Conservation (phyloP, 2,888 invertebrate genomes). For the Tinea pellionella region DNA sequence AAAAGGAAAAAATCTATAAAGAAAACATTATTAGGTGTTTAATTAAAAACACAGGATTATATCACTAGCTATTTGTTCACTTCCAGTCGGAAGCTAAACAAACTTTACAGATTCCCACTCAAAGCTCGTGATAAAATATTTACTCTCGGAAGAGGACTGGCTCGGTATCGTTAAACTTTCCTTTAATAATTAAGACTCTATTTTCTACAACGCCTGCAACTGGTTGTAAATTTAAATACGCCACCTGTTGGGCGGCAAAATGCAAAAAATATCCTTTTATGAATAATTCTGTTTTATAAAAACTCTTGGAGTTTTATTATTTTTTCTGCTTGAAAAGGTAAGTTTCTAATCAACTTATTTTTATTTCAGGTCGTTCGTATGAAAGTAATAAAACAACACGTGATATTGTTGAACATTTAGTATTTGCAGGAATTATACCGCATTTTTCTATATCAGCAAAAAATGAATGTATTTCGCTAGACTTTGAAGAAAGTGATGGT, state of each 20-base stretch:
- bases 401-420: background rate
- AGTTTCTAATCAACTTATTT: background rate
- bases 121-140: background rate
- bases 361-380: background rate
- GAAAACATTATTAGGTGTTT: background rate
- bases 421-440: background rate
- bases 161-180: background rate
- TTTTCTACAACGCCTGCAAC: background rate
- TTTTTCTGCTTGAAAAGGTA: background rate
- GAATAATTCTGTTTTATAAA: background rate
- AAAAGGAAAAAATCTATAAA: background rate
- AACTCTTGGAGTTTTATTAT: background rate
- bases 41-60: background rate
- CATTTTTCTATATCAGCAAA: background rate
- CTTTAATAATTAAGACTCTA: background rate
- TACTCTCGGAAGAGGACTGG: background rate
- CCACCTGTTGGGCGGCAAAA: background rate
- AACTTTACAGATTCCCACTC: background rate
- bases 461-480: background rate
- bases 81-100: background rate
- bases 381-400: background rate
- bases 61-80: background rate
- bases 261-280: background rate
- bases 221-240: background rate
- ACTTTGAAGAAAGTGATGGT: constrained; percentile 5